phyloP scores from a whole-genome alignment of 1,140 invertebrate genomes.

The Atta cephalotes region DNA sequence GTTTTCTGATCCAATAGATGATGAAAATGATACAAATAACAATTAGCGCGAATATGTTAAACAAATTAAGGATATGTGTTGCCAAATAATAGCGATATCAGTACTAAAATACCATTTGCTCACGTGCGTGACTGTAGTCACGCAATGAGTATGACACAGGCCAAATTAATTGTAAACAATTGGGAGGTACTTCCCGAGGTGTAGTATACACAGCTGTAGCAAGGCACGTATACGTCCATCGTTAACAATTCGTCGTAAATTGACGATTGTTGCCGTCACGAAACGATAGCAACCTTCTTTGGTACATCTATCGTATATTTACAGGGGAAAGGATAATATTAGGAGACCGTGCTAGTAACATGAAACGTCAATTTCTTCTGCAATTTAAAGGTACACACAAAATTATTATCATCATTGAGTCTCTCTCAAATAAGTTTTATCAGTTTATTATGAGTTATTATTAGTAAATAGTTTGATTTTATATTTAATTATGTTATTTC shows the following conservation, averaged over 20 bases:
- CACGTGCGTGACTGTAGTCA: not conserved
- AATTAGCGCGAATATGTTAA: not conserved
- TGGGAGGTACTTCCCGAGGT: not conserved
- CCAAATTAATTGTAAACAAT: constrained; percentile 59
- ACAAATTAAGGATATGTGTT: not conserved
- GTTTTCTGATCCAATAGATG: not conserved
- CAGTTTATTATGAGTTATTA: not conserved
- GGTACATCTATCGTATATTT: not conserved
- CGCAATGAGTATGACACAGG: not conserved
- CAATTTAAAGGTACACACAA: not conserved
- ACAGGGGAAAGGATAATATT: not conserved
- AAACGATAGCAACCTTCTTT: constrained; percentile 10
- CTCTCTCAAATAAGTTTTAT: not conserved
- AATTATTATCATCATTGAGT: not conserved
- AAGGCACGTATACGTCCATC: constrained; percentile 16
- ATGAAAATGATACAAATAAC: not conserved
- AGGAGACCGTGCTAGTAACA: not conserved
- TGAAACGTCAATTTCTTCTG: not conserved
- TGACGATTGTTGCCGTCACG: constrained; percentile 20
- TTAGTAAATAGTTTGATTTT: not conserved
- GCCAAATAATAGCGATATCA: not conserved
- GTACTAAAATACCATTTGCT: constrained; percentile 14
- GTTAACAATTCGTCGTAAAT: constrained; percentile 53
- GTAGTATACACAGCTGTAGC: not conserved
- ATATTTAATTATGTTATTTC: not conserved